Evolutionary conservation across 2,113 vertebrate species (phyloP).

Genomic region (Melierax canorus): DNA sequence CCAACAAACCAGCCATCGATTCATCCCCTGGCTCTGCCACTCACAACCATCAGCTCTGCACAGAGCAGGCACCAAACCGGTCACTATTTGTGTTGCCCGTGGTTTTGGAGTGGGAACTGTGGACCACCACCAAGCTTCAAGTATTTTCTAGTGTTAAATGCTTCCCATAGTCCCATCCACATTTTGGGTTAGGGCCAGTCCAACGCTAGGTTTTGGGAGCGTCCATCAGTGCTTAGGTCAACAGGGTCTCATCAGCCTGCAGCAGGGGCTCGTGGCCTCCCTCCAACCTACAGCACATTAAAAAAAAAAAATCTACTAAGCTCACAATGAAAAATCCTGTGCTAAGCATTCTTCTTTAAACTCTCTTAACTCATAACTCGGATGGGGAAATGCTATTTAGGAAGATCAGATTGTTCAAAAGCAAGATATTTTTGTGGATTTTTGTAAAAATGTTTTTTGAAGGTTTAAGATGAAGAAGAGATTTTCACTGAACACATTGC

Average conservation of each 20-base stretch:
- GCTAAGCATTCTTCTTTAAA: not conserved
- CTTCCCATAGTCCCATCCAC: not conserved
- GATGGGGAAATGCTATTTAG: not conserved
- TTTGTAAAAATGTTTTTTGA: not conserved
- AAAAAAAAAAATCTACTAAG: not conserved
- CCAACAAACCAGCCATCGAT: not conserved
- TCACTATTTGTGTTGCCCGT: accelerated
- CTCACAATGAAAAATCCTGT: not conserved
- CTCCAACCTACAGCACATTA: not conserved
- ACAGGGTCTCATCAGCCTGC: not conserved
- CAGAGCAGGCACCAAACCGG: not conserved
- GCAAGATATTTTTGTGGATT: not conserved
- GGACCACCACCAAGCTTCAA: not conserved
- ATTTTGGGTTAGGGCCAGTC: not conserved
- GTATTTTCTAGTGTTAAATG: not conserved
- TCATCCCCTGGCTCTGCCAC: not conserved
- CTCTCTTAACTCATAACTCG: not conserved
- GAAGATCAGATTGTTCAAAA: not conserved
- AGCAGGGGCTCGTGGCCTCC: not conserved
- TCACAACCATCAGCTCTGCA: not conserved
- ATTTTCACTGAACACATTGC: not conserved
- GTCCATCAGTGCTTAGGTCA: not conserved
- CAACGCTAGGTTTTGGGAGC: not conserved
- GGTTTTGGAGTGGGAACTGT: not conserved
- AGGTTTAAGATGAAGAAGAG: not conserved